Percentiles rank a stretch among this genome's conserved stretches.
phyloP scores from a whole-genome alignment of 2,797 vertebrate species.

The Clarias fuscus region DNA sequence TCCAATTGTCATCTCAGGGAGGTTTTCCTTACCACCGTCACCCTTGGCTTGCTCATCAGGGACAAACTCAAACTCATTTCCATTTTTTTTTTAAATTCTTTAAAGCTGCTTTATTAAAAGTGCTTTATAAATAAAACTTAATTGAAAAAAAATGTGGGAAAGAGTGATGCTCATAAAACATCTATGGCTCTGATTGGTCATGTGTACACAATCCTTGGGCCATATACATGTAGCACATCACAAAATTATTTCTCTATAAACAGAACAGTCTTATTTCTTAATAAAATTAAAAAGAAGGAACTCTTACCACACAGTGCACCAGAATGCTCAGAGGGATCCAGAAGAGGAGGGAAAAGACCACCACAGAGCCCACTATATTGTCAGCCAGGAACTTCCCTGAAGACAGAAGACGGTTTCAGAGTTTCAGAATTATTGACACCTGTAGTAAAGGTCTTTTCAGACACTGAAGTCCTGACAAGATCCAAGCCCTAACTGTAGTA shows the following conservation, averaged over 20 bases:
- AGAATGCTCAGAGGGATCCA: conserved; percentile 98
- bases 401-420: neutral
- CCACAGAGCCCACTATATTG: conserved; percentile 98
- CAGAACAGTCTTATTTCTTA: neutral
- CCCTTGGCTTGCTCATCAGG: no score
- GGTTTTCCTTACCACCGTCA: no score
- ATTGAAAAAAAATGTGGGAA: neutral
- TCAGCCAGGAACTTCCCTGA: conserved; percentile 96
- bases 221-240: neutral
- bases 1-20: no score
- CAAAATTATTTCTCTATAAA: neutral
- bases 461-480: neutral
- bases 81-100: no score
- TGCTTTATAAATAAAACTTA: no score
- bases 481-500: neutral
- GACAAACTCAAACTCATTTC: no score
- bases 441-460: neutral
- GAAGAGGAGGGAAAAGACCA: conserved; percentile 94
- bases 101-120: no score
- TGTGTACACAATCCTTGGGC: neutral
- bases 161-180: neutral
- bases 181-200: neutral
- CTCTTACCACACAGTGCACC: conserved; percentile 96
- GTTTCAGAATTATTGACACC: neutral
- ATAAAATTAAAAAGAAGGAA: neutral